phyloP scores from a whole-genome alignment of 2,113 vertebrate species.

The Agelaius tricolor region DNA sequence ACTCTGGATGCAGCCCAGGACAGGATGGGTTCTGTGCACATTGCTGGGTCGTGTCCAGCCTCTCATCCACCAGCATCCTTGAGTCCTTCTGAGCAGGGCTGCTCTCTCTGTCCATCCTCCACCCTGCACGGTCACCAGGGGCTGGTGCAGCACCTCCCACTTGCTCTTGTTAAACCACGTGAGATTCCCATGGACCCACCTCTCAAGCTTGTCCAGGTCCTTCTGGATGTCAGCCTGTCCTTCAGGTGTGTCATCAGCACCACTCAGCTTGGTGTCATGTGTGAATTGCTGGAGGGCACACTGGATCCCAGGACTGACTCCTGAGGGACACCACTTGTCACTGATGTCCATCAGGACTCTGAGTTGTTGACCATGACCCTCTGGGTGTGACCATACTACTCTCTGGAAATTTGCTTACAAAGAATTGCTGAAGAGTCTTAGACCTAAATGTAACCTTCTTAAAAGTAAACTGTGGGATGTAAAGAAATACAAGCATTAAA shows the following conservation, averaged over 20 bases:
- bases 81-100: neutral
- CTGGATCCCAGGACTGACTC: accelerated
- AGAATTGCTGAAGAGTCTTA: neutral
- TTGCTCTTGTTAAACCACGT: neutral
- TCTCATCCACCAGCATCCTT: neutral
- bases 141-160: neutral
- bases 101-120: neutral
- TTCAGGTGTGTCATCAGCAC: neutral
- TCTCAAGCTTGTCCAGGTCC: neutral
- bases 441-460: neutral
- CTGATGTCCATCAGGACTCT: neutral
- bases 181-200: neutral
- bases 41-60: neutral
- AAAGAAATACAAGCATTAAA: neutral
- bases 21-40: neutral
- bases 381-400: accelerated
- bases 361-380: neutral
- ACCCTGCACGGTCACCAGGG: no score
- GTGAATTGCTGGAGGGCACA: neutral
- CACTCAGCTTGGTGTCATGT: neutral
- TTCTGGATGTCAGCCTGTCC: neutral
- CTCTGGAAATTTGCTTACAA: neutral
- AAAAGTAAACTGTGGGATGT: neutral
- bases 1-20: neutral
- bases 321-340: neutral